Evolutionary conservation across 2,113 vertebrate species (phyloP).

Genomic region (Carettochelys insculpta): DNA sequence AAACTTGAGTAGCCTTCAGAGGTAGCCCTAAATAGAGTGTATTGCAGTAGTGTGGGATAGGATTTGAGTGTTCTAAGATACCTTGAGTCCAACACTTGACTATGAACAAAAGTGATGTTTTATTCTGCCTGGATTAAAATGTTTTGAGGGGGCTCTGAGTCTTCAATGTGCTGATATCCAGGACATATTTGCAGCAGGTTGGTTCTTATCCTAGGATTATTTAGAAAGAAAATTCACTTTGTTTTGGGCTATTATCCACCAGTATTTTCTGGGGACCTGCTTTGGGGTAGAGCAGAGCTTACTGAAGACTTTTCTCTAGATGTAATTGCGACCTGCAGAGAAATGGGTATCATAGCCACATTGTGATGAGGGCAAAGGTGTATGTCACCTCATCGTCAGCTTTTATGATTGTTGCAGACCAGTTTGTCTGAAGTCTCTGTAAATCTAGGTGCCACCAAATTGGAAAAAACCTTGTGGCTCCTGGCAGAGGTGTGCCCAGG

Average conservation of each 20-base stretch:
- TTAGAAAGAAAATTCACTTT: neutral
- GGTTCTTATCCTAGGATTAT: neutral
- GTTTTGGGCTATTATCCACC: neutral
- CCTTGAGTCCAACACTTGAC: neutral
- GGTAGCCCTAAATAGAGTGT: neutral
- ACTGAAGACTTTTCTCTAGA: neutral
- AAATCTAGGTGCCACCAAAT: neutral
- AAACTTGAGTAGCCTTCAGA: slow-evolving; percentile 15
- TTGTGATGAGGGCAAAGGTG: neutral
- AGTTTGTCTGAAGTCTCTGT: neutral
- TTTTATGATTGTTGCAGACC: neutral
- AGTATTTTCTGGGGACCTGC: neutral
- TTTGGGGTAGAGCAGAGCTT: neutral
- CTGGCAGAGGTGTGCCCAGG: no score
- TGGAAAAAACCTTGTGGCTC: no score
- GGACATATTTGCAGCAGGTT: neutral
- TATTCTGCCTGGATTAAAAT: neutral
- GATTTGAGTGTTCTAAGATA: neutral
- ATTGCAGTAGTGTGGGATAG: neutral
- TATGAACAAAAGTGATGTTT: slow-evolving; percentile 32
- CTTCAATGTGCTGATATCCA: neutral
- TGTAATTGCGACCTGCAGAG: neutral
- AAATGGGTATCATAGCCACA: neutral
- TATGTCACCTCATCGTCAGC: neutral
- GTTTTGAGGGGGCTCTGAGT: neutral